Evolutionary conservation across 2,113 vertebrate genomes (phyloP), one percentile per base, ranked within the genome.

Genomic region (Synchiropus splendidus): DNA sequence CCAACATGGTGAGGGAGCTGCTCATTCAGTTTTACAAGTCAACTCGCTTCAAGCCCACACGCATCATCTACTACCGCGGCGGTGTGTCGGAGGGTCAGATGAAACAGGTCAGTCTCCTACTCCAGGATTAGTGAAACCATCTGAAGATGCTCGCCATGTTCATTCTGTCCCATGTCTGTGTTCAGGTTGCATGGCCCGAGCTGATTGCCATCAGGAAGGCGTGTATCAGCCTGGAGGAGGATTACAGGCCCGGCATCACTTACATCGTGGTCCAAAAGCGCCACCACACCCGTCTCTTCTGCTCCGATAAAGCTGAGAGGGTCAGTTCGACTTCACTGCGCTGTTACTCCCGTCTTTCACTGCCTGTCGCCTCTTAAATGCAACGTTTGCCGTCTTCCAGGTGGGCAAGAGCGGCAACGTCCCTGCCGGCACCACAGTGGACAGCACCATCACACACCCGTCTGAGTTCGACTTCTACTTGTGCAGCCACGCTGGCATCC

Each of bases 191-290:
- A 9, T 98, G 94, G 94, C 95, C 94, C 1, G 95, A 98, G 72
- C 89, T 99, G 42, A 97, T 99, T 1, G 94, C 95, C 39, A 99
- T 99, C 72, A 88, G 95, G 67, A 98, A 99, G 77, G 95, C 95
- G 9, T 99, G 95, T 33, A 98, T 99, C 77, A 97, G 94, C 70
- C 83, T 99, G 81, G 95, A 99, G 64, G 95, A 99, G 82, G 95
- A 98, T 62, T 99, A 99, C 14, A 79, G 94, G 66, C 95, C 95
- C 2, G 95, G 95, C 45, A 99, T 99, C 70, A 98, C 95, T 31
- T 99, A 98, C 74, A 96, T 99, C n/a, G 94, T 98, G 55, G 95
- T 99, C 43, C 95, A 99, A 84, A 99, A 98, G 58, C 90, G 95
- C 21, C 95, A 99, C 64, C 95, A 99, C 79, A 99, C 95, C 10